Base-by-base conservation (phyloP, 2,113 vertebrate genomes). In the Lophotis ruficrista region DNA sequence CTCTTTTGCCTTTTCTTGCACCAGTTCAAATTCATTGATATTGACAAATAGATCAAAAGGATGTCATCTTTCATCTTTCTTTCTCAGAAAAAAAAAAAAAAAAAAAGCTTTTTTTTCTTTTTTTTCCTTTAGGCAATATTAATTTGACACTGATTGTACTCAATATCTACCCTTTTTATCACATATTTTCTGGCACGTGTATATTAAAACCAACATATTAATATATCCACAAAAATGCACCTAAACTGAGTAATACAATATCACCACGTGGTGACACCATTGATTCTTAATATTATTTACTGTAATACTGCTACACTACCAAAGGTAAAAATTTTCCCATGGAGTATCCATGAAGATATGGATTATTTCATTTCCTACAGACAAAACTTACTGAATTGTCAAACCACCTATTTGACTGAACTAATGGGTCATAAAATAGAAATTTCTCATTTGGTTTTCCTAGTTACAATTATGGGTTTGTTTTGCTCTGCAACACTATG, bases 191-290 rank as follows among this genome's bases (percentile, higher is more conserved):
- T 60, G 33, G 17, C 14, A 71, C 5, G 2, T 28, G 43, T 54
- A 20, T 82, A 78, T 66, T 81, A 75, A 83, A 94, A 17, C 4
- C 6, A 66, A 41, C 8, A 24, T 25, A 91, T 51, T 76, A 38
- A 54, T 62, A 8, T 17, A 38, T 71, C 61, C 35, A 64, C 31
- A 77, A 64, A 84, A 90, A 51, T 48, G 53, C 35, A 77, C 20
- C 12, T 69, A 41, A 75, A 60, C 18, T 71, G 20, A 65, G 7
- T 61, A 75, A 84, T 27, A 50, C 25, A 82, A 48, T 30, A 61
- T 5, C 18, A 71, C 7, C 12, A 75, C 81, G 24, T 5, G 28
- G 17, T 0, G 0, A 86, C 6, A 75, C 10, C 20, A 38, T 20
- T 73, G 38, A 57, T 73, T 89, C 25, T 53, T 75, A 15, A 2